A percentile compares a stretch with the other conserved stretches of the same genome.
Conservation (phyloP, 2,888 invertebrate species). For the Hylaea fasciaria region DNA sequence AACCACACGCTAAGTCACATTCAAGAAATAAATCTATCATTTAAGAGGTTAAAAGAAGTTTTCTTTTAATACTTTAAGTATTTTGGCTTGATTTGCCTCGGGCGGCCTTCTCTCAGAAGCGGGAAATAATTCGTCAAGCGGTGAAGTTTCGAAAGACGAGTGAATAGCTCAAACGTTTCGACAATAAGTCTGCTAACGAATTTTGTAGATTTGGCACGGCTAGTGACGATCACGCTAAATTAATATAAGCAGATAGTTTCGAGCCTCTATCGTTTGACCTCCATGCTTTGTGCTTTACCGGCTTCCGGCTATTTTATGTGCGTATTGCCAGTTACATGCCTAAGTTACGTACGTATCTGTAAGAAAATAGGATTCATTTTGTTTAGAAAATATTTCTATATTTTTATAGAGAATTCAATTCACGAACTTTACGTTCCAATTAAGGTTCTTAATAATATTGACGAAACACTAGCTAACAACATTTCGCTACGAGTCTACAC, state of each 20-base stretch:
- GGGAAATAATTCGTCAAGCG: conserved; percentile 49
- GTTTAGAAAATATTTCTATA: conserved; percentile 77
- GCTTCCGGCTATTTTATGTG: conserved; percentile 69
- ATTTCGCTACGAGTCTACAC: conserved; percentile 73
- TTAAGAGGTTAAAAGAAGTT: conserved; percentile 46
- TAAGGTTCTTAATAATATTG: conserved; percentile 61
- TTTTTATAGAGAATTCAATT: conserved; percentile 71
- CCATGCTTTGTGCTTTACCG: conserved; percentile 47
- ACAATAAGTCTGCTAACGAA: conserved; percentile 48
- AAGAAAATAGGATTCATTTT: conserved; percentile 82
- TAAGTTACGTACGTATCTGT: conserved; percentile 76
- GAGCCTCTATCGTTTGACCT: conserved; percentile 49
- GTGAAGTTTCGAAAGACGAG: conserved; percentile 48
- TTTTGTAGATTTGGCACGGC: conserved; percentile 75
- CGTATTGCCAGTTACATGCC: conserved; percentile 76
- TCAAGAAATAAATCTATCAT: conserved; percentile 49
- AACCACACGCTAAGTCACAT: conserved; percentile 53
- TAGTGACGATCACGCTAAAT: conserved; percentile 54
- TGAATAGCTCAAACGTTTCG: conserved; percentile 45
- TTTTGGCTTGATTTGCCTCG: conserved; percentile 50
- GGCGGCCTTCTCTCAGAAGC: conserved; percentile 43
- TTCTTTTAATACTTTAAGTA: conserved; percentile 44
- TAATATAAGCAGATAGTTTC: conserved; percentile 41
- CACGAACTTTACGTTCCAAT: conserved; percentile 72
- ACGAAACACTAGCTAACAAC: conserved; percentile 70